phyloP scores from a whole-genome alignment of 2,797 vertebrate genomes.

The Helostoma temminkii region DNA sequence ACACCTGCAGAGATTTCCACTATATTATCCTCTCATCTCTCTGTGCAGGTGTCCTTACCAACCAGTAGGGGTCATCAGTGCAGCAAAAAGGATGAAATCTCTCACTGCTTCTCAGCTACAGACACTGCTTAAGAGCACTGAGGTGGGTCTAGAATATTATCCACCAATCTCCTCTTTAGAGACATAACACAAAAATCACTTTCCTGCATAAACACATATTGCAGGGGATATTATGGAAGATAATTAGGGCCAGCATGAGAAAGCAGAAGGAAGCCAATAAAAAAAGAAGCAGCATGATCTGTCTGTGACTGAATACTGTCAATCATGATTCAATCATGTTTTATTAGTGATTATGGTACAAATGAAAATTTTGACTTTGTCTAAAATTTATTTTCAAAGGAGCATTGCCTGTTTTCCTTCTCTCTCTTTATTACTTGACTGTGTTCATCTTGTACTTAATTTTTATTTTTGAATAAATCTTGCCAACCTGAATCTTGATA shows the following conservation, averaged over 20 bases:
- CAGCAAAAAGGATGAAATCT: neutral
- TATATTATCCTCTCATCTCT: neutral
- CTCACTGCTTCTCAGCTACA: neutral
- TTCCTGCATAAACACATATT: too few relatives aligned
- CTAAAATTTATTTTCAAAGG: too few relatives aligned
- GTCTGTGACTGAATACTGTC: too few relatives aligned
- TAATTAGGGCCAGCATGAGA: too few relatives aligned
- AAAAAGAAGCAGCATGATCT: too few relatives aligned
- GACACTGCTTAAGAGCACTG: too few relatives aligned
- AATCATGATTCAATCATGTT: neutral
- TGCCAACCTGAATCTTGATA: neutral
- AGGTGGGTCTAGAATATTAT: too few relatives aligned
- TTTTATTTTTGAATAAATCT: neutral
- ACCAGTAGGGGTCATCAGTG: conserved; percentile 12
- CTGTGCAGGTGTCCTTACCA: conserved; percentile 65
- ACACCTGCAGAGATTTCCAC: neutral
- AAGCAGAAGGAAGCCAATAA: too few relatives aligned
- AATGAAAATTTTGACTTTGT: neutral
- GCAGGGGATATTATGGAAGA: too few relatives aligned
- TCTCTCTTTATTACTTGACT: too few relatives aligned
- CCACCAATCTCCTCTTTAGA: neutral
- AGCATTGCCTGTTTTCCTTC: too few relatives aligned
- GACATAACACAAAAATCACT: neutral
- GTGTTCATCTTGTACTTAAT: too few relatives aligned
- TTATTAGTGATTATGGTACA: neutral